Conservation (phyloP, 2,113 vertebrate genomes). For the Edolisoma coerulescens region DNA sequence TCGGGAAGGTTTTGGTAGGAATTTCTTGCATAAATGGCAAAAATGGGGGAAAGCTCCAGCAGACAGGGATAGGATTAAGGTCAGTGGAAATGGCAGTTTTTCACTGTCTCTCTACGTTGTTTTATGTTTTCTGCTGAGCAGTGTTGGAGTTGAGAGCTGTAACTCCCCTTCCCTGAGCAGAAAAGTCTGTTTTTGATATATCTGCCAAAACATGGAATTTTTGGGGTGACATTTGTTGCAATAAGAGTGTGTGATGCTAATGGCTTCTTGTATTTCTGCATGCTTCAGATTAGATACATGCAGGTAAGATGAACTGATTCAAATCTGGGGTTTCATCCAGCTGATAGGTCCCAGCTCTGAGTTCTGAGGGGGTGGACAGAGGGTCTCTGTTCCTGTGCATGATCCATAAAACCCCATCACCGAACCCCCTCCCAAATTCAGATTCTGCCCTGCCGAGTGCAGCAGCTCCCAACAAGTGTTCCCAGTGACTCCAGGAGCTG, state of each 20-base stretch:
- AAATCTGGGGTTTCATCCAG: not conserved
- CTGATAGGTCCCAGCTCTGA: not conserved
- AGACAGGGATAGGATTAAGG: not conserved
- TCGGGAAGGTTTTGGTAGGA: not conserved
- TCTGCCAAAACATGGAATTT: not conserved
- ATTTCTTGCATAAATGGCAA: not conserved
- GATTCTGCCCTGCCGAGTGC: not conserved
- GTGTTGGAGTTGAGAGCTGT: not conserved
- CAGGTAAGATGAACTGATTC: conserved; percentile 74
- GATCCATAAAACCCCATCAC: not conserved
- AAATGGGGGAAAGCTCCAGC: not conserved
- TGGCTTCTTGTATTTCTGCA: conserved; percentile 71
- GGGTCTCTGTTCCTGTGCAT: not conserved
- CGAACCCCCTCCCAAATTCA: not conserved
- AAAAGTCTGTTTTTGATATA: not conserved
- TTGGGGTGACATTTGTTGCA: not conserved
- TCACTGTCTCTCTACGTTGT: not conserved
- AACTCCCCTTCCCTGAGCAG: not conserved
- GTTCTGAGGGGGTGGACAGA: not conserved
- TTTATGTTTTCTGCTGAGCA: not conserved
- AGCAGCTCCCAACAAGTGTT: not conserved
- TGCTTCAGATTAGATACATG: conserved; percentile 96
- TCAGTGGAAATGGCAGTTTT: not conserved
- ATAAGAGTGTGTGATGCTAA: conserved; percentile 42
- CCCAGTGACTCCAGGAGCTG: not conserved